These are phyloP conservation scores for Machimus atricapillus DNA, from an alignment of 2,888 invertebrate species.

Conservation along the genomic window DNA sequence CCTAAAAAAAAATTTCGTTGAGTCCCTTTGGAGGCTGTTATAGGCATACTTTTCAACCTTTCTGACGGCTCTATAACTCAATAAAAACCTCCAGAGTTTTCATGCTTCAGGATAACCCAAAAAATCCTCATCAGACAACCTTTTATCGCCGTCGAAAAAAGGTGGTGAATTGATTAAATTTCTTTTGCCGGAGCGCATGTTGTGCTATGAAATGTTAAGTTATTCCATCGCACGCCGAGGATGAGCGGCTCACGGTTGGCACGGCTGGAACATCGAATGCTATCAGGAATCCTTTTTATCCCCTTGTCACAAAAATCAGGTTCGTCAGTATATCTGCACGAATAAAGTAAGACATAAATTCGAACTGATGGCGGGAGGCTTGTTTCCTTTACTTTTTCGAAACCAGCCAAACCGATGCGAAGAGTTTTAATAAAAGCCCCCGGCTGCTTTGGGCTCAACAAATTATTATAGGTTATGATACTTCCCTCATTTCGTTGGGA, in stretches of 20 bases:
- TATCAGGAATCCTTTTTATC: conserved; percentile 1
- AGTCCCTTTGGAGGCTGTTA: background rate
- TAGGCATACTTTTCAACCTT: background rate
- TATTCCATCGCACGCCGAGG: background rate
- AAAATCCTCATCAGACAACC: background rate
- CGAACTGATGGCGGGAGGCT: background rate
- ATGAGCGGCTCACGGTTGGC: background rate
- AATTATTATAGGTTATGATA: conserved; percentile 28
- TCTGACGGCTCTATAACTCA: background rate
- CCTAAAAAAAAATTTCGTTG: background rate
- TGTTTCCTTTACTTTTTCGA: background rate
- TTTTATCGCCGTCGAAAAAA: conserved; percentile 3
- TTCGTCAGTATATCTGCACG: background rate
- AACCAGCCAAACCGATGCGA: background rate
- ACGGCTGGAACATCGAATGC: background rate
- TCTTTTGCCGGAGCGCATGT: background rate
- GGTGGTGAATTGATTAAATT: conserved; percentile 16
- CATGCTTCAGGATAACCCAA: background rate
- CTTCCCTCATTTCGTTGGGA: background rate
- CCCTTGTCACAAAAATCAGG: conserved; percentile 28
- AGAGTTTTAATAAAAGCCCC: conserved; percentile 10
- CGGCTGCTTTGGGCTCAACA: background rate
- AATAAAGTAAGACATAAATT: conserved; percentile 24
- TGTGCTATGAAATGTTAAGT: background rate
- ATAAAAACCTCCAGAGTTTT: background rate